Percentiles rank a stretch among this genome's conserved stretches.
These are phyloP conservation scores for Merops nubicus DNA, from an alignment of 2,113 vertebrate genomes.

Conservation along the genomic window DNA sequence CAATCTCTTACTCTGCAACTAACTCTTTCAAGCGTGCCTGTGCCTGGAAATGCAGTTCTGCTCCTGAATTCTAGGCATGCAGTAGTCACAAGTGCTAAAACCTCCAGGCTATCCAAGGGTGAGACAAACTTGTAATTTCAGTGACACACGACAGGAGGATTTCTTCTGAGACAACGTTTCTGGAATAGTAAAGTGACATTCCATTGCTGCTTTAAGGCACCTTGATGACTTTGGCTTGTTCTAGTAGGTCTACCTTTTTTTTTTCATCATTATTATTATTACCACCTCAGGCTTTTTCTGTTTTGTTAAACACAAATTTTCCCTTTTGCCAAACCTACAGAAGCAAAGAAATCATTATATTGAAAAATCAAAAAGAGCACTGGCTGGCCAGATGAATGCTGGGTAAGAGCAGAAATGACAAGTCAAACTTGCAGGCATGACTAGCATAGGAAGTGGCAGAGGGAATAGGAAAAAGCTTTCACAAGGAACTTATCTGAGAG, in stretches of 20 bases:
- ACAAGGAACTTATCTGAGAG: neutral
- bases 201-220: neutral
- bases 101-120: neutral
- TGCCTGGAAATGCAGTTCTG: neutral
- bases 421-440: neutral
- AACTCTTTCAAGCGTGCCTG: neutral
- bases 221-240: neutral
- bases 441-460: neutral
- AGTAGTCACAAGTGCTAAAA: neutral
- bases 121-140: neutral
- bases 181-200: neutral
- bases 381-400: slow-evolving; percentile 39
- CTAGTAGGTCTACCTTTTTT: neutral
- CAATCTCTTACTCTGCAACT: neutral
- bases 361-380: slow-evolving; percentile 7
- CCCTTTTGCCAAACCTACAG: slow-evolving; percentile 46
- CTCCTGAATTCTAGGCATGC: neutral
- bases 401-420: slow-evolving; percentile 44
- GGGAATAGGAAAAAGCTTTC: neutral
- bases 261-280: neutral
- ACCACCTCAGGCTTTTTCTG: slow-evolving; percentile 10
- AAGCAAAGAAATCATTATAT: slow-evolving; percentile 44
- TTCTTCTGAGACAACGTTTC: neutral
- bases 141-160: neutral
- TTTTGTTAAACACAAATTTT: slow-evolving; percentile 24